Percentiles rank a stretch among this genome's conserved stretches.
These are phyloP conservation scores for Hyperoplus immaculatus DNA, from an alignment of 2,797 vertebrate species.

Conservation along the genomic window DNA sequence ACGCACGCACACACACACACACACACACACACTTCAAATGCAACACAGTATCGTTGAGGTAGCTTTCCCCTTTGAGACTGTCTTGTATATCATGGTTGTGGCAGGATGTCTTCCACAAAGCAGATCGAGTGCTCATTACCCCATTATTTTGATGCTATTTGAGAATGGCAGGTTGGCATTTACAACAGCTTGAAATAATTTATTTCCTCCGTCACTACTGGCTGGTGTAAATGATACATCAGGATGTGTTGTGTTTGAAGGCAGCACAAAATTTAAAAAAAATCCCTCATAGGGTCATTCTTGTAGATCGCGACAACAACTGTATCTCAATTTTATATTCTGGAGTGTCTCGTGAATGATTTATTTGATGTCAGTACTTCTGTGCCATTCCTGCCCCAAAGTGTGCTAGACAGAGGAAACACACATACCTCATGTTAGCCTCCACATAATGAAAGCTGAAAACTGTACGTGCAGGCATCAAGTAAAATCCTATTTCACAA, in stretches of 20 bases:
- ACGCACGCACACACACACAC: neutral
- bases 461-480: constrained; percentile 23
- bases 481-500: constrained; percentile 29
- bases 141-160: constrained; percentile 40
- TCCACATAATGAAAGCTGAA: constrained; percentile 24
- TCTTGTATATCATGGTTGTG: constrained; percentile 32
- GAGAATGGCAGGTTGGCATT: constrained; percentile 24
- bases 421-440: neutral
- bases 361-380: constrained; percentile 7
- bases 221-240: neutral
- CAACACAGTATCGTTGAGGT: constrained; percentile 30
- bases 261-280: constrained; percentile 14
- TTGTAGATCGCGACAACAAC: neutral
- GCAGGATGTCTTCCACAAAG: constrained; percentile 37
- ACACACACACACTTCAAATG: constrained; percentile 37
- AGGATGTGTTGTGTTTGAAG: constrained; percentile 6
- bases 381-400: neutral
- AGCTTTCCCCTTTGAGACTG: constrained; percentile 27
- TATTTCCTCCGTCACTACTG: constrained; percentile 3
- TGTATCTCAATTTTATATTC: neutral
- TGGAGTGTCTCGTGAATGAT: constrained; percentile 6
- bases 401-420: neutral
- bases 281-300: constrained; percentile 6
- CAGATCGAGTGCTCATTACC: constrained; percentile 47
- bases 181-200: constrained; percentile 33